phyloP scores from a whole-genome alignment of 2,113 vertebrate genomes.

The Lampris megalopsis region DNA sequence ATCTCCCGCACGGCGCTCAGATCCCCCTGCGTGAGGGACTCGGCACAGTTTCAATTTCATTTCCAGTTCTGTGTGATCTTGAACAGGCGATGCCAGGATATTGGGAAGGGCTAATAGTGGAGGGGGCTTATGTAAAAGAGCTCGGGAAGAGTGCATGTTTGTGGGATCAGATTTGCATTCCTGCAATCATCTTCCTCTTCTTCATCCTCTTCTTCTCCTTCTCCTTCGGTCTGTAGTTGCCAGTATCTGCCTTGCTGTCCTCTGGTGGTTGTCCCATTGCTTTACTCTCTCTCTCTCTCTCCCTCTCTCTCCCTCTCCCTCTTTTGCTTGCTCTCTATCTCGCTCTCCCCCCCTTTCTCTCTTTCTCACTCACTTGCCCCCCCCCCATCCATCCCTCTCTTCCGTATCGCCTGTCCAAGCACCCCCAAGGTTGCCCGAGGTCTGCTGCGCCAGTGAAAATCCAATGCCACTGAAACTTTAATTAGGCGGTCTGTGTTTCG shows the following conservation, averaged over 20 bases:
- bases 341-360: background rate
- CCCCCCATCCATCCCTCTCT: constrained; percentile 36
- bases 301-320: background rate
- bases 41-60: constrained; percentile 63
- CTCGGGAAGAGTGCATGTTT: constrained; percentile 33
- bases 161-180: constrained; percentile 57
- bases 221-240: constrained; percentile 31
- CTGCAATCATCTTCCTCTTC: constrained; percentile 35
- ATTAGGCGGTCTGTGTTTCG: constrained; percentile 77
- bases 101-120: constrained; percentile 61
- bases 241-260: constrained; percentile 49
- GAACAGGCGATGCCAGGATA: constrained; percentile 39
- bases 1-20: constrained; percentile 47
- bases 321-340: background rate
- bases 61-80: constrained; percentile 63
- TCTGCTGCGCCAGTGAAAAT: constrained; percentile 77
- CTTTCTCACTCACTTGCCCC: constrained; percentile 12
- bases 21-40: constrained; percentile 35
- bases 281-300: constrained; percentile 23
- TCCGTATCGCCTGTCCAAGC: constrained; percentile 58
- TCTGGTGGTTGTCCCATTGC: constrained; percentile 55
- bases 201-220: background rate
- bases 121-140: constrained; percentile 63
- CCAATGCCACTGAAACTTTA: constrained; percentile 80
- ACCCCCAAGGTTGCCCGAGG: constrained; percentile 76